These are phyloP conservation scores for Oreochromis aureus DNA, from an alignment of 2,113 vertebrate genomes.

Conservation along the genomic window DNA sequence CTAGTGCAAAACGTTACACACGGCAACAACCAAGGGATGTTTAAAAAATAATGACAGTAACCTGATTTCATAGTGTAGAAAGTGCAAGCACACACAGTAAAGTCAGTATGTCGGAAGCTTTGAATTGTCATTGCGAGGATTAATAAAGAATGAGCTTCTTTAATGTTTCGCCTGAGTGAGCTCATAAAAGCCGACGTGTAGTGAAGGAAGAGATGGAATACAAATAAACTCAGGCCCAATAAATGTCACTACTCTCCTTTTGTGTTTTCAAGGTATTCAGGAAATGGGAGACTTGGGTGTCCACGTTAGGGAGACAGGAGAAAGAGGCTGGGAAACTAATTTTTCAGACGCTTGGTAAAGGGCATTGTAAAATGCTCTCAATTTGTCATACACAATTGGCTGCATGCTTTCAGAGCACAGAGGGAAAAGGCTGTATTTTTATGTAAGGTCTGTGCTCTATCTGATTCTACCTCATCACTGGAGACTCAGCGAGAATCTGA, in stretches of 20 bases:
- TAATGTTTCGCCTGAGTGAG: constrained; percentile 70
- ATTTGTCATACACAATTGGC: constrained; percentile 55
- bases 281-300: constrained; percentile 46
- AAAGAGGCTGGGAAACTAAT: constrained; percentile 32
- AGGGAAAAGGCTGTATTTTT: constrained; percentile 14
- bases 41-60: constrained; percentile 54
- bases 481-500: constrained; percentile 5
- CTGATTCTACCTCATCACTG: constrained; percentile 21
- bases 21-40: constrained; percentile 7
- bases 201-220: constrained; percentile 61
- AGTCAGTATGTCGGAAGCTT: constrained; percentile 49
- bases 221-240: constrained; percentile 69
- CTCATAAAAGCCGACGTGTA: constrained; percentile 69
- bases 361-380: constrained; percentile 44
- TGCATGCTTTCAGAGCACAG: constrained; percentile 16
- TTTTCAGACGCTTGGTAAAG: constrained; percentile 38
- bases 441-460: constrained; percentile 20
- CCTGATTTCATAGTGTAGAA: constrained; percentile 57
- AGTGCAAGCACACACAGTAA: constrained; percentile 41
- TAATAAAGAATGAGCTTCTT: constrained; percentile 77
- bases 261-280: constrained; percentile 58
- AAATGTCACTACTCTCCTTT: constrained; percentile 59
- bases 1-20: constrained; percentile 12
- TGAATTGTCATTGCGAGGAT: constrained; percentile 70
- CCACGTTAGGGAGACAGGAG: constrained; percentile 11